These are phyloP conservation scores for Anolis carolinensis DNA, from an alignment of 2,113 vertebrate species.

Conservation along the genomic window DNA sequence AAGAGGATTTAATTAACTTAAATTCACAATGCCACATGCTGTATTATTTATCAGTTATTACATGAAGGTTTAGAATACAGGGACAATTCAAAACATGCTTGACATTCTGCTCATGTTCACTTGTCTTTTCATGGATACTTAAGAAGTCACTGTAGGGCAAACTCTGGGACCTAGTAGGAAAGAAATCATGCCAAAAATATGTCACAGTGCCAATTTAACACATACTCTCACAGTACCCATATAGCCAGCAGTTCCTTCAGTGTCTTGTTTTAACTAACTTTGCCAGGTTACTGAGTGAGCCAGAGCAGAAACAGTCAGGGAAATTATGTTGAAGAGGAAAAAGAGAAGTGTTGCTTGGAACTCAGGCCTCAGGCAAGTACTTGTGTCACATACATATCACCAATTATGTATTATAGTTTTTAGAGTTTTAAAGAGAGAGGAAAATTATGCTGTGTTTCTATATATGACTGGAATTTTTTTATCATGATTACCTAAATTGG, in stretches of 20 bases:
- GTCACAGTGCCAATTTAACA: background rate
- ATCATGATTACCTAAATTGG: too few species aligned
- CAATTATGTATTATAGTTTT: too few species aligned
- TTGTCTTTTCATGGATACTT: background rate
- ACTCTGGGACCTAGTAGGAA: background rate
- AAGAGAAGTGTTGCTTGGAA: too few species aligned
- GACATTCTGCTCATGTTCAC: background rate
- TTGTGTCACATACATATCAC: too few species aligned
- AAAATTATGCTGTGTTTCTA: too few species aligned
- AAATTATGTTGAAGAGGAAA: background rate
- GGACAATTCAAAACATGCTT: background rate
- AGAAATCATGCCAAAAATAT: background rate
- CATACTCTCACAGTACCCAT: background rate
- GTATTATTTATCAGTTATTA: background rate
- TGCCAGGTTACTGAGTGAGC: background rate
- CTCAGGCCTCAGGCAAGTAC: too few species aligned
- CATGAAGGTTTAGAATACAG: background rate
- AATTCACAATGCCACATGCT: background rate
- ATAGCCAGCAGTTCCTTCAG: background rate
- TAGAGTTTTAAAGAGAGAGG: too few species aligned
- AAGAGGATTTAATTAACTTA: constrained; percentile 5
- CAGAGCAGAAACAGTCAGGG: background rate
- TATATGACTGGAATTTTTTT: too few species aligned
- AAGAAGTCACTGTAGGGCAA: background rate
- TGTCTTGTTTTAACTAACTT: background rate